Evolutionary conservation across 2,888 invertebrate genomes (phyloP), one percentile per base, ranked within the genome.

Genomic region (Lepetodrilus schrolli): DNA sequence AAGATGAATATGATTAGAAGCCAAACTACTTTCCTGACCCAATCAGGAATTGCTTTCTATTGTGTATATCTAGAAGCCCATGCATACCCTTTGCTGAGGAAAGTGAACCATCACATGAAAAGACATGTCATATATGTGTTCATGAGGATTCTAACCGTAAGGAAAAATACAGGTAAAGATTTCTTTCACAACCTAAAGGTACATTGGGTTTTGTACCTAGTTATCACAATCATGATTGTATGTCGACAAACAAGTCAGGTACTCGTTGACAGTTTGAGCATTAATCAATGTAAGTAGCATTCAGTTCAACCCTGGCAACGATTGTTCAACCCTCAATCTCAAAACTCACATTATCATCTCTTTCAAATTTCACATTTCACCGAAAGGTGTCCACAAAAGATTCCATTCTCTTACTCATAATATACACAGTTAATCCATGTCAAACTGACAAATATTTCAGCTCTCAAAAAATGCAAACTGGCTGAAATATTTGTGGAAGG

Each of bases 401-500:
- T 23, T 58, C 34, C 8, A 13, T 58, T 17, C 26, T 58, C 7
- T 43, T 43, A 7, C 17, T 30, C 58, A 58, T 5, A 30, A 58
- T 58, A 58, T 34, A 43, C 5, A n/a, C 7, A 58, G 58, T 17
- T 34, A n/a, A 17, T n/a, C 34, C 10, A 26, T 58, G 8, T 58
- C 30, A n/a, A 30, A 58, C 20, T 4, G 38, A 66, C 38, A 66
- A 66, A 38, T 37, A 66, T 66, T 66, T 38, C 47, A 68, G 43
- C 26, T 58, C 23, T 23, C 17, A 43, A 43, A n/a, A n/a, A n/a
- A n/a, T n/a, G n/a, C n/a, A n/a, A 43, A n/a, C 43, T 38, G 23
- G 26, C 43, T 68, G 68, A 68, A 68, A 43, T 38, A 47, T 38
- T 68, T 47, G 43, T 23, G n/a, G 68, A 68, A 68, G 68, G 68